These are phyloP conservation scores for Pseudocheirus occidentalis DNA, from an alignment of 2,797 vertebrate genomes.

Conservation along the genomic window DNA sequence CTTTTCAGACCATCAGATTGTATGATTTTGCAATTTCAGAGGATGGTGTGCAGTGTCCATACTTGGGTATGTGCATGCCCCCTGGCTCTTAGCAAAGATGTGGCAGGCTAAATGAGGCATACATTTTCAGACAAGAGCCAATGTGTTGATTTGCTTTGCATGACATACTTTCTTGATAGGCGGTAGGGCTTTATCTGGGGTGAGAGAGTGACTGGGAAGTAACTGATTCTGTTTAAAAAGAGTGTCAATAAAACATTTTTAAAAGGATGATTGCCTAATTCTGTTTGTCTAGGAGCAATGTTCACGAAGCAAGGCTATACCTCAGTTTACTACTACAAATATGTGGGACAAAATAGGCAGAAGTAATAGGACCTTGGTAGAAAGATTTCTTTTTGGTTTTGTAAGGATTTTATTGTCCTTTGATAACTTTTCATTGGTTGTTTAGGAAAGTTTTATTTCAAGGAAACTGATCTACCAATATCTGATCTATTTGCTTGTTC, in stretches of 20 bases:
- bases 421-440: background rate
- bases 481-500: background rate
- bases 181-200: background rate
- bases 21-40: too few relatives aligned
- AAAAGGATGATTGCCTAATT: background rate
- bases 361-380: background rate
- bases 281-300: background rate
- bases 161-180: background rate
- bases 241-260: background rate
- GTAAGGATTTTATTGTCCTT: background rate
- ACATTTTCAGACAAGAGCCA: background rate
- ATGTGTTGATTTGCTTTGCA: background rate
- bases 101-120: background rate
- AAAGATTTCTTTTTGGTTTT: background rate
- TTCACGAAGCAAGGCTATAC: background rate
- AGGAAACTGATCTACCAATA: background rate
- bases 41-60: background rate
- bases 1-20: background rate
- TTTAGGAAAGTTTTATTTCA: slow-evolving; percentile 34
- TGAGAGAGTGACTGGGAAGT: background rate
- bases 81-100: background rate
- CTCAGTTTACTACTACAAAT: background rate
- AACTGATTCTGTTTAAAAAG: background rate
- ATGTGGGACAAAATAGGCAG: background rate
- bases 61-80: background rate